Evolutionary conservation across 2,888 invertebrate species (phyloP), one percentile per base, ranked within the genome.

Genomic region (Invenusta paracnida): DNA sequence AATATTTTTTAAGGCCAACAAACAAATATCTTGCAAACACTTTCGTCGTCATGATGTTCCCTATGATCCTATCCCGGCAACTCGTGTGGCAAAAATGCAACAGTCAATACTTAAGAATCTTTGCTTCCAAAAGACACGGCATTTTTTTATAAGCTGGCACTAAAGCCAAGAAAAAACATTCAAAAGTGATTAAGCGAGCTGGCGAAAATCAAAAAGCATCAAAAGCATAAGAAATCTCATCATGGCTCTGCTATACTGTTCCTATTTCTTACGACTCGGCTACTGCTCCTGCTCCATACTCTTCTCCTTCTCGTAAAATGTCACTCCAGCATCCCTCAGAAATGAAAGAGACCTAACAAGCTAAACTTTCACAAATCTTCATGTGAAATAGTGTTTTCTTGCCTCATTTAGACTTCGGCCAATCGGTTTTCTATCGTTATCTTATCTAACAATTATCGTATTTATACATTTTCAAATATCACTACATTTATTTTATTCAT

Each of bases 381-480:
- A 23, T 73, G 73, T 13, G 73, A 73, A 73, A 73, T 73, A 23
- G 73, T 73, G 11, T 23, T 73, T 73, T 73, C 73, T 73, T 73
- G 73, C 73, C 73, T 73, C 73, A 73, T 73, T 73, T 73, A 73
- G 23, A 73, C 73, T 73, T 73, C 25, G 27, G 17, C 11, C 73
- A 73, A 5, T 73, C 23, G 73, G 73, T 73, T 73, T 23, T 73
- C 73, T 73, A 73, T 73, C 27, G 23, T 73, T 73, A 73, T 73
- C 73, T 73, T 73, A 73, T 73, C 73, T 73, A 73, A 73, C 73
- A 73, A 73, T 73, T 73, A 73, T 73, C 73, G 23, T 73, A 73
- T 73, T 73, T 73, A 73, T 73, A 73, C 73, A 73, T 73, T 73
- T 73, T 73, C 23, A 73, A 73, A 73, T 73, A 73, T 73, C 17